Percentiles rank a stretch among this genome's conserved stretches.
Evolutionary conservation across 2,888 invertebrate species (phyloP).

Genomic region (Acrobasis repandana): DNA sequence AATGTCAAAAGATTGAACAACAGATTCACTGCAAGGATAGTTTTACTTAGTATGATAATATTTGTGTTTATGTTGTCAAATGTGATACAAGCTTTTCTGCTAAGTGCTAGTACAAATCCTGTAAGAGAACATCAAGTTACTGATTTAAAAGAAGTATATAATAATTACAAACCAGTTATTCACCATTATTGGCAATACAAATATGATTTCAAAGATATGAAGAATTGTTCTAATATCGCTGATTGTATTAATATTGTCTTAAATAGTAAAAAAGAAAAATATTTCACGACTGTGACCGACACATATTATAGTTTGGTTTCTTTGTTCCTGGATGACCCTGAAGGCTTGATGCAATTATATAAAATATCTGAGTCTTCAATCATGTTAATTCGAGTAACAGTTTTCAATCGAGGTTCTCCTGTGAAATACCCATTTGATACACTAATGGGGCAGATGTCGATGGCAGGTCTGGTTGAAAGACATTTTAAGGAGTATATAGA

Average conservation of each 20-base stretch:
- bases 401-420: conserved; percentile 14
- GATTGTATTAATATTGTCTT: conserved; percentile 1
- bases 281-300: conserved; percentile 15
- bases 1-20: conserved; percentile 7
- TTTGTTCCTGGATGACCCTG: neutral
- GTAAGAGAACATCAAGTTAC: conserved; percentile 4
- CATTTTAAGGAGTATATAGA: neutral
- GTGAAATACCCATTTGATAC: neutral
- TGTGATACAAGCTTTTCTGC: conserved; percentile 15
- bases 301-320: conserved; percentile 1
- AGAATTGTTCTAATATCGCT: neutral
- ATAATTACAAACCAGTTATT: conserved; percentile 9
- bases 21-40: conserved; percentile 3
- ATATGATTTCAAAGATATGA: neutral
- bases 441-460: neutral
- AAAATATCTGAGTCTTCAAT: neutral
- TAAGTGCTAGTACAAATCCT: conserved; percentile 19
- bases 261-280: neutral
- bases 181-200: neutral
- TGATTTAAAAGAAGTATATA: neutral
- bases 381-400: neutral
- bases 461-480: neutral
- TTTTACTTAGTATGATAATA: conserved; percentile 13
- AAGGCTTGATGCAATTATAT: neutral
- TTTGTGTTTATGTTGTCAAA: conserved; percentile 21